Base-by-base conservation (phyloP, 2,113 vertebrate genomes). In the Proterorhinus semilunaris region DNA sequence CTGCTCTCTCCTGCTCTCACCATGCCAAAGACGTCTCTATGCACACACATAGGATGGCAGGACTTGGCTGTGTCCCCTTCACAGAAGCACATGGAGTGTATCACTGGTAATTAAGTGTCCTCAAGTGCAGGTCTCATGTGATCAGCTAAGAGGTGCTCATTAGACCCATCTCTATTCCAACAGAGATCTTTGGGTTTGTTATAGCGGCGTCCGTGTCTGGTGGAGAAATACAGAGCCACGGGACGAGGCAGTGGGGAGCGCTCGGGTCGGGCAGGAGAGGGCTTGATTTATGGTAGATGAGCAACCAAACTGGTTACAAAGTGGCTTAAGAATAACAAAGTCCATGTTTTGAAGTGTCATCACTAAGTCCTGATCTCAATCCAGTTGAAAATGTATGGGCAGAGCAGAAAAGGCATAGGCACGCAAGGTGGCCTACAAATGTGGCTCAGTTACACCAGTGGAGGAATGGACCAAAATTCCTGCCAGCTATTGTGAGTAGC, bases 61-160 rank as follows among this genome's bases (percentile, higher is more conserved):
- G 79, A 82, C 81, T 78, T 75, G 76, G 16, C 72, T 51, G 55
- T 52, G 79, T 81, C 76, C 85, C 75, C 78, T 78, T 65, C 81
- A 84, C 89, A 82, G 76, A 78, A 66, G 68, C 72, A 68, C 64
- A 59, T 65, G 61, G 72, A 82, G 81, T 85, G 86, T 77, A 88
- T 79, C 82, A 70, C 72, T 80, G 85, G 87, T 90, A 92, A 91
- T 92, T 90, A 92, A 89, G 87, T 88, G 91, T 90, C 86, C 84
- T 92, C 86, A 80, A 91, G 90, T 89, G 89, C 79, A 87, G 83
- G 83, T 90, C 86, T 91, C 89, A 91, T 90, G 89, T 89, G 90
- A 91, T 92, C 89, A 90, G 80, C 86, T 87, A 85, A 89, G 84
- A 90, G 86, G 84, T 62, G 83, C 91, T 92, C 89, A 89, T 93